phyloP scores from a whole-genome alignment of 2,113 vertebrate genomes.

The Ailuropoda melanoleuca region DNA sequence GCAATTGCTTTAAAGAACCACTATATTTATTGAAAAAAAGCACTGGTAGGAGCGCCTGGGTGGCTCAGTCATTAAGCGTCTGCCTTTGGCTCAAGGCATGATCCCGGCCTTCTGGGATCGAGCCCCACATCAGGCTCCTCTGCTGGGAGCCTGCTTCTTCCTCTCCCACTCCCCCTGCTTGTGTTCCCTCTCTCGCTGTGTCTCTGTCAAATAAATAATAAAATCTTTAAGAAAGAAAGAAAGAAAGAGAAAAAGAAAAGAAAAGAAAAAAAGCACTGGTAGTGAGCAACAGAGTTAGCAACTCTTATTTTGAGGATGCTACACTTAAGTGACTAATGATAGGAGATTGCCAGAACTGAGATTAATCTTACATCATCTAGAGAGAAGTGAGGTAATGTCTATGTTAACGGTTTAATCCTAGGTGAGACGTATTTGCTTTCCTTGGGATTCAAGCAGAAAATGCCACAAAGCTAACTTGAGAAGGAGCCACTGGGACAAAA shows the following conservation, averaged over 20 bases:
- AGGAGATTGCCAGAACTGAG: background rate
- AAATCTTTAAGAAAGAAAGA: no score
- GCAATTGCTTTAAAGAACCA: background rate
- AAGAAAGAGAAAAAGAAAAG: no score
- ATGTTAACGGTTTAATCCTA: background rate
- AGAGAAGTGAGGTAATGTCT: constrained; percentile 23
- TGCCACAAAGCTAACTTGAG: background rate
- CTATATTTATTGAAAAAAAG: background rate
- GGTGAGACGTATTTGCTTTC: background rate
- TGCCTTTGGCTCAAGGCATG: no score
- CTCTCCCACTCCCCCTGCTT: no score
- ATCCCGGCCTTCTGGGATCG: no score
- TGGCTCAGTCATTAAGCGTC: no score
- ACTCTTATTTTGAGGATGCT: background rate
- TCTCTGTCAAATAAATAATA: no score
- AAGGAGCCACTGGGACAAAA: background rate
- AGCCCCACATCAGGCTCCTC: no score
- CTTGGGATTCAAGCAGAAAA: background rate
- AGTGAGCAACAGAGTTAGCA: background rate
- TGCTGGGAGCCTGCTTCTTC: no score
- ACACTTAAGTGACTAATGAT: background rate
- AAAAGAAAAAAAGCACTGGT: background rate
- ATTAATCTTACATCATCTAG: constrained; percentile 24
- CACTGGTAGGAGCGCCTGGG: no score
- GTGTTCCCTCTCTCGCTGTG: no score